Conservation (phyloP, 2,888 invertebrate species). For the Arrhopalites spinosus region DNA sequence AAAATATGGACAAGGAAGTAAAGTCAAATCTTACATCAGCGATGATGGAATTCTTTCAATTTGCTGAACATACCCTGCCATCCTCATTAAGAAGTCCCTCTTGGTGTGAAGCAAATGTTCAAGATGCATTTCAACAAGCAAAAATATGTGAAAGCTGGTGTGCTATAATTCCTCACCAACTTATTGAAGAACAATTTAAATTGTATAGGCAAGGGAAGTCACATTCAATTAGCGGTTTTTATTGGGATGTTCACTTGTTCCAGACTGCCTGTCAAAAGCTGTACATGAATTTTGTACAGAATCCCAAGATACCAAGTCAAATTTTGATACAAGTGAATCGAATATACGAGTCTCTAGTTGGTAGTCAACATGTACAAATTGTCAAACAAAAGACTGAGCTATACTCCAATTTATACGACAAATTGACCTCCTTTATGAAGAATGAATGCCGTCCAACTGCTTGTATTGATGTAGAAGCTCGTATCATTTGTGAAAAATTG, state of each 20-base stretch:
- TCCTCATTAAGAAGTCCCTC: constrained; percentile 18
- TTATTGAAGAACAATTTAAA: constrained; percentile 61
- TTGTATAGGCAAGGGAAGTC: constrained; percentile 42
- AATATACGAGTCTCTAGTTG: constrained; percentile 60
- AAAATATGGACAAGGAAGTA: background rate
- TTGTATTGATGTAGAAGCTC: constrained; percentile 16
- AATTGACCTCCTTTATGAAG: constrained; percentile 27
- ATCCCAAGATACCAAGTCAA: constrained; percentile 55
- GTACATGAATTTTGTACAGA: constrained; percentile 61
- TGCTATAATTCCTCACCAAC: constrained; percentile 57
- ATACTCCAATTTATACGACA: constrained; percentile 19
- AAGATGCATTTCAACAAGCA: constrained; percentile 37
- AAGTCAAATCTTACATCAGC: constrained; percentile 11
- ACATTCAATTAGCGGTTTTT: constrained; percentile 54
- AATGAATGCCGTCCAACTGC: constrained; percentile 26
- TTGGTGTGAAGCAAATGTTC: constrained; percentile 38
- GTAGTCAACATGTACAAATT: constrained; percentile 60
- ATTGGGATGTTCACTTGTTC: constrained; percentile 57
- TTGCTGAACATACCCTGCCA: constrained; percentile 33
- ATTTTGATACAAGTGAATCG: constrained; percentile 60
- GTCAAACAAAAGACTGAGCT: constrained; percentile 24
- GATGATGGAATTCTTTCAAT: constrained; percentile 26
- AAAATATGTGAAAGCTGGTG: constrained; percentile 23
- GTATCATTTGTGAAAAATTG: constrained; percentile 23
- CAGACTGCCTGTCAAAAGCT: constrained; percentile 62